Percentiles rank a stretch among this genome's conserved stretches.
These are phyloP conservation scores for Eurypyga helias DNA, from an alignment of 2,113 vertebrate species.

Conservation along the genomic window DNA sequence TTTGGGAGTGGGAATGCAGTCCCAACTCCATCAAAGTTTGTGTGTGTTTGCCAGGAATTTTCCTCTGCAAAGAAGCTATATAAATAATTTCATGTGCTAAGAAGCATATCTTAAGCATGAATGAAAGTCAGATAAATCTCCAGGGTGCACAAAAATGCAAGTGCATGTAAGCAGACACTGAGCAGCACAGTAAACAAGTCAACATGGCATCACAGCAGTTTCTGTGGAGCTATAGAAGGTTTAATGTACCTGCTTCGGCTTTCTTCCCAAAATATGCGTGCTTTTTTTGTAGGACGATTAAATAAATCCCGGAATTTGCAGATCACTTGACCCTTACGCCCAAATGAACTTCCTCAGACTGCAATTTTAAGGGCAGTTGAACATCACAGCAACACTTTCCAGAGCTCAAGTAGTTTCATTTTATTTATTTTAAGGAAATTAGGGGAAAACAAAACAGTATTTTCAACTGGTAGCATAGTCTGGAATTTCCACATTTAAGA, in stretches of 20 bases:
- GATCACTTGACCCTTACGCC: neutral
- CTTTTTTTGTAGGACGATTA: neutral
- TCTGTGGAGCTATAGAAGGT: neutral
- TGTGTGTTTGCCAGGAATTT: neutral
- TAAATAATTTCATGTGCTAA: neutral
- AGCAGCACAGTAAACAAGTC: neutral
- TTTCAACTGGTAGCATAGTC: neutral
- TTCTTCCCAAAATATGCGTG: neutral
- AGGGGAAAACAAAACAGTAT: neutral
- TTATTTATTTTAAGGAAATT: neutral
- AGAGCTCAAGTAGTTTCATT: neutral
- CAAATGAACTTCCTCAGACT: neutral
- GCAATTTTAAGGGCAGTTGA: neutral
- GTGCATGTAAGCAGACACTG: accelerated
- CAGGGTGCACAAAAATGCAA: neutral
- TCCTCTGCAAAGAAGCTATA: neutral
- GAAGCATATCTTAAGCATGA: neutral
- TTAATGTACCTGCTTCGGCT: neutral
- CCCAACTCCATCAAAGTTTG: neutral
- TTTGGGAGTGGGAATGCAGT: neutral
- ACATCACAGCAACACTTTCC: neutral
- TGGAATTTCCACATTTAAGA: slow-evolving; percentile 27
- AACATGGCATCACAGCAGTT: neutral
- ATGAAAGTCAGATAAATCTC: neutral
- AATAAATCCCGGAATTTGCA: neutral